Base-by-base conservation (phyloP, 1,140 invertebrate genomes). In the Melipona quadrifasciata region DNA sequence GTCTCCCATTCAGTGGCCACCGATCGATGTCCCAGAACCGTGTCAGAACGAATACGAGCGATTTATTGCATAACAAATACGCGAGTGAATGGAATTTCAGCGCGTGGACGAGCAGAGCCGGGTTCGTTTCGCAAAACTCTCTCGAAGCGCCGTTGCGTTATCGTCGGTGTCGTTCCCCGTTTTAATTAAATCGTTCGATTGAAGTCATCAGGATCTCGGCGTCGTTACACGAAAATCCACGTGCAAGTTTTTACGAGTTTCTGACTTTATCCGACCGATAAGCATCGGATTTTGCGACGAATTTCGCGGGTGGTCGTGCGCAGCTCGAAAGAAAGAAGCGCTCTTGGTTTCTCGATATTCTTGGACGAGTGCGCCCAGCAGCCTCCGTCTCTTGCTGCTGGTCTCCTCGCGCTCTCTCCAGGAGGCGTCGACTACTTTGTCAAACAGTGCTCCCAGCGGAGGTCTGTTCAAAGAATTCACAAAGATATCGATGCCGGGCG, bases 361-460 rank as follows among this genome's bases (percentile, higher is more conserved):
- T 89, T 84, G 88, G 87, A 84, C 85, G n/a, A n/a, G n/a, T n/a
- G n/a, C n/a, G 74, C 79, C 61, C 0, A 72, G 58, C 82, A 65
- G 55, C 80, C 55, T 77, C 57, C 74, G 51, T 34, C 68, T 83
- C 79, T 47, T 47, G 72, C 53, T 76, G 68, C 65, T 81, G 64
- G n/a, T 87, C 65, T 57, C 19, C 10, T 31, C 64, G 31, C 84
- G 31, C 31, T 31, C 31, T 71, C 80, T 82, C 77, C 84, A 34
- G 87, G 88, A 89, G 85, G 31, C 78, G 39, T n/a, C 39, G 57
- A 34, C 65, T 74, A 73, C 67, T 89, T 85, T 57, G 68, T 85
- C 82, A 64, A 57, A 70, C 39, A 47, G 58, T 67, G 61, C 34
- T 64, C 78, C 83, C 65, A 47, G 78, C 58, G 88, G 79, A 58